These are phyloP conservation scores for Hycleus cichorii DNA, from an alignment of 1,140 invertebrate genomes.

Conservation along the genomic window DNA sequence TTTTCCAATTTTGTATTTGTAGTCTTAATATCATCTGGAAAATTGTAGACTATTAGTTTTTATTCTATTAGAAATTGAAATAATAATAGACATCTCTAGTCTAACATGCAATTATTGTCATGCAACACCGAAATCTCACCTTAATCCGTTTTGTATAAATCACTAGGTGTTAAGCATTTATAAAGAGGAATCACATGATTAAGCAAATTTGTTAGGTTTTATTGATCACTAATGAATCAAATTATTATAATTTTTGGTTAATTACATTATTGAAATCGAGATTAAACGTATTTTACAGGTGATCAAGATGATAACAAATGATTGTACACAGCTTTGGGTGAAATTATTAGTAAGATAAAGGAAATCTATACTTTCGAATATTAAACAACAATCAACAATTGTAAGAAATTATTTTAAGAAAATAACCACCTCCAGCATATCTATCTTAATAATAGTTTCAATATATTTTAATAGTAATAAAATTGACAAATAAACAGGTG, in stretches of 20 bases:
- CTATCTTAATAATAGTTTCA: too few relatives aligned
- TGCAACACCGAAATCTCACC: slow-evolving; percentile 7
- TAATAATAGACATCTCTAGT: not conserved
- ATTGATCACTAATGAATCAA: too few relatives aligned
- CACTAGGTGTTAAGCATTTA: slow-evolving; percentile 2
- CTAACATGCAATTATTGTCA: not conserved
- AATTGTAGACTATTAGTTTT: not conserved
- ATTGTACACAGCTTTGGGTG: slow-evolving; percentile 29
- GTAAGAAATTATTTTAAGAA: too few relatives aligned
- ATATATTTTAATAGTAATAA: too few relatives aligned
- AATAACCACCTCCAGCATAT: too few relatives aligned
- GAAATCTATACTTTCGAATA: not conserved
- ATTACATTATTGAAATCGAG: not conserved
- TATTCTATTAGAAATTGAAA: not conserved
- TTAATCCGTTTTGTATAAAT: slow-evolving; percentile 1
- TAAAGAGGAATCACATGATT: slow-evolving; percentile 16
- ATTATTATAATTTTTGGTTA: too few relatives aligned
- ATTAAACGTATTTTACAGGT: slow-evolving; percentile 24
- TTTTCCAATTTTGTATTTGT: slow-evolving; percentile 16
- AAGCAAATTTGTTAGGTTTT: slow-evolving; percentile 13
- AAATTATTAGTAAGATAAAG: not conserved
- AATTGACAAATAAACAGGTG: too few relatives aligned
- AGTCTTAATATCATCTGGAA: slow-evolving; percentile 26
- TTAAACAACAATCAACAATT: too few relatives aligned
- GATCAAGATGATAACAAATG: slow-evolving; percentile 17